Conservation (phyloP, 2,888 invertebrate genomes). For the Alentia gelatinosa region DNA sequence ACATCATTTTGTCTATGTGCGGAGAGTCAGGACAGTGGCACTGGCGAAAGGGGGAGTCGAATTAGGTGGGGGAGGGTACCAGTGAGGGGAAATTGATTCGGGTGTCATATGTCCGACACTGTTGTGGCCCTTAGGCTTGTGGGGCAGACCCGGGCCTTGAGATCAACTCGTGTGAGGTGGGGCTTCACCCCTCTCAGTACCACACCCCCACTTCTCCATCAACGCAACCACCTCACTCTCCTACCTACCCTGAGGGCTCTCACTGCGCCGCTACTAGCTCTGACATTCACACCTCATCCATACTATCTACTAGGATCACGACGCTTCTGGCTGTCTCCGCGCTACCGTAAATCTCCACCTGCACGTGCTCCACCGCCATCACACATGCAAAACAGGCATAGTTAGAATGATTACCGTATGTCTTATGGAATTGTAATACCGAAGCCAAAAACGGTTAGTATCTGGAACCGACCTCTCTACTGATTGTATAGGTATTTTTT, state of each 20-base stretch:
- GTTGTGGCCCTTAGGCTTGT: not conserved
- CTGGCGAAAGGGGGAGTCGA: not conserved
- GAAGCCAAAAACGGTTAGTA: no score
- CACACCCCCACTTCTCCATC: not conserved
- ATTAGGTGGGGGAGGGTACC: not conserved
- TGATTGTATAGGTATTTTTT: no score
- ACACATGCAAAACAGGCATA: no score
- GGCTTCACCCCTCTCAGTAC: not conserved
- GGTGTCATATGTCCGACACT: constrained; percentile 46
- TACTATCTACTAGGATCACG: no score
- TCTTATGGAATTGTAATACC: no score
- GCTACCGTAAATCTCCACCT: no score
- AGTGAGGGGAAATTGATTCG: constrained; percentile 40
- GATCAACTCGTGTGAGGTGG: not conserved
- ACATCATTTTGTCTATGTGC: not conserved
- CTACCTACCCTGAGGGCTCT: not conserved
- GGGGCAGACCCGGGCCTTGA: not conserved
- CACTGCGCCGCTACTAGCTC: not conserved
- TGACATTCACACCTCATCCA: not conserved
- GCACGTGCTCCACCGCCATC: no score
- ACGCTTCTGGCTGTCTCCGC: no score
- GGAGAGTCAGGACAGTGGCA: no score
- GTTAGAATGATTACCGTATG: no score
- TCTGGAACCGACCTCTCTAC: no score
- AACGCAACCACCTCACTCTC: not conserved